A percentile compares a stretch with the other conserved stretches of the same genome.
phyloP scores from a whole-genome alignment of 2,113 vertebrate genomes.

The Globicephala melas region DNA sequence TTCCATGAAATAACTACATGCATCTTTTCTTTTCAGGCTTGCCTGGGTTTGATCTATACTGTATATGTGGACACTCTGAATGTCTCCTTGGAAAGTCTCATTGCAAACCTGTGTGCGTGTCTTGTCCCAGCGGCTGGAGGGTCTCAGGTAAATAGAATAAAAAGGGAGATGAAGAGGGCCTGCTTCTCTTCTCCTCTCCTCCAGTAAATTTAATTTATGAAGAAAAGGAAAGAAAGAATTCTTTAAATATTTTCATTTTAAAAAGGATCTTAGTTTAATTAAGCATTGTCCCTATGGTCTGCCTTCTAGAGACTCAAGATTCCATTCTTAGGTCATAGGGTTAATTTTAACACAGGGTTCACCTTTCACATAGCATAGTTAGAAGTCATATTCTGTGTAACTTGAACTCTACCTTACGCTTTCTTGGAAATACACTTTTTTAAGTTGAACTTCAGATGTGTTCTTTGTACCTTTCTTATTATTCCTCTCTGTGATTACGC shows the following conservation, averaged over 20 bases:
- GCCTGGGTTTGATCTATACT: slow-evolving; percentile 96
- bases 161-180: not conserved
- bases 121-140: slow-evolving; percentile 93
- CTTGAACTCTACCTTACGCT: slow-evolving; percentile 60
- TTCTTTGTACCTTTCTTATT: not conserved
- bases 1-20: not conserved
- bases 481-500: not conserved
- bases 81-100: slow-evolving; percentile 92
- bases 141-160: slow-evolving; percentile 90
- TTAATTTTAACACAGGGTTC: slow-evolving; percentile 80
- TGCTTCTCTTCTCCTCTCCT: slow-evolving; percentile 56
- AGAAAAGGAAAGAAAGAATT: slow-evolving; percentile 79
- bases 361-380: slow-evolving; percentile 72
- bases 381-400: slow-evolving; percentile 77
- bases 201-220: slow-evolving; percentile 81
- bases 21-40: slow-evolving; percentile 86
- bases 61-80: slow-evolving; percentile 94
- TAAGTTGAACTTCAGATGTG: not conserved
- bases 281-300: slow-evolving; percentile 73
- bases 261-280: slow-evolving; percentile 73
- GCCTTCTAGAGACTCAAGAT: slow-evolving; percentile 77
- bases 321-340: slow-evolving; percentile 76
- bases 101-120: slow-evolving; percentile 94
- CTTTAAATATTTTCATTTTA: slow-evolving; percentile 78
- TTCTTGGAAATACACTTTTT: slow-evolving; percentile 33